Evolutionary conservation across 2,888 invertebrate genomes (phyloP).

Genomic region (Notodonta dromedarius): DNA sequence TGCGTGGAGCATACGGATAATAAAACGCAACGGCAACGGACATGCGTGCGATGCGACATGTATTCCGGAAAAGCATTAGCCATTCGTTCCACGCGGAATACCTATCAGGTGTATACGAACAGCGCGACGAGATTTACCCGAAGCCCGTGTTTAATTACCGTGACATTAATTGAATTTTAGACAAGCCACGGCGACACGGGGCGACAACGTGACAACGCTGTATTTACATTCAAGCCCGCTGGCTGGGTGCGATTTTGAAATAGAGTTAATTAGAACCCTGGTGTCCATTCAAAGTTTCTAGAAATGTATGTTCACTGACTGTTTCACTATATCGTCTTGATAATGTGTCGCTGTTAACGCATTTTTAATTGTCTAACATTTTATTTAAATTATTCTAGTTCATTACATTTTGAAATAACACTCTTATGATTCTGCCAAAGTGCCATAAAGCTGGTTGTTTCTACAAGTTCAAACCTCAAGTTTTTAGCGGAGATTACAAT

Average conservation of each 20-base stretch:
- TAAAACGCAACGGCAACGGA: conserved; percentile 15
- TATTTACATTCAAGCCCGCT: conserved; percentile 12
- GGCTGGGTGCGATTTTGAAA: neutral
- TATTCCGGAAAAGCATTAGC: conserved; percentile 33
- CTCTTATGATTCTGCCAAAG: no score
- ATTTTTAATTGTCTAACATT: no score
- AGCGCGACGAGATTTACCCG: conserved; percentile 22
- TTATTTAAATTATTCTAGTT: no score
- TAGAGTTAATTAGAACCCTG: neutral
- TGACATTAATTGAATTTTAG: conserved; percentile 48
- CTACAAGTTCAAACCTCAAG: no score
- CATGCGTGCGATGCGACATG: conserved; percentile 18
- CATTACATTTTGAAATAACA: no score
- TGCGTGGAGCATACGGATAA: neutral
- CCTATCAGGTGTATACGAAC: conserved; percentile 21
- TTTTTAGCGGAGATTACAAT: no score
- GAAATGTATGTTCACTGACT: no score
- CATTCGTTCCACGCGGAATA: conserved; percentile 26
- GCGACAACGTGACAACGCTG: conserved; percentile 28
- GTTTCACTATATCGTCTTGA: no score
- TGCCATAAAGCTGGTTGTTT: no score
- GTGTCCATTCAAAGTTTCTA: neutral
- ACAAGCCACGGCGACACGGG: conserved; percentile 28
- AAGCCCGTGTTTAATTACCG: conserved; percentile 44
- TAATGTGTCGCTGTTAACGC: no score